Evolutionary conservation across 2,888 invertebrate species (phyloP).

Genomic region (Sinohyriopsis cumingii): DNA sequence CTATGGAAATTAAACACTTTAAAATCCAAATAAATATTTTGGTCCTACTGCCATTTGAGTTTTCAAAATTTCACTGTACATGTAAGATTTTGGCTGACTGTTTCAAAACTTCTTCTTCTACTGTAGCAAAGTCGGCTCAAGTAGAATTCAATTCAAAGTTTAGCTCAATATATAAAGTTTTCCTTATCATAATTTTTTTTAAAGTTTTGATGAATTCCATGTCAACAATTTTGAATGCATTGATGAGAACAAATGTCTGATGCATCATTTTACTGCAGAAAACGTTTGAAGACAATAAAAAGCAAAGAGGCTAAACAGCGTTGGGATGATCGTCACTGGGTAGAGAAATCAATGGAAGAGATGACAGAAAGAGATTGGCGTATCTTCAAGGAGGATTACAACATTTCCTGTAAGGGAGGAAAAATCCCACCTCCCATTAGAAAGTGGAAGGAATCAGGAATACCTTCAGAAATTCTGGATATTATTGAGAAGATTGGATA

Average conservation of each 20-base stretch:
- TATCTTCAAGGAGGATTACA: slow-evolving; percentile 99
- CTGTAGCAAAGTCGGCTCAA: too few relatives aligned
- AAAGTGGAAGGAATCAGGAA: slow-evolving; percentile 91
- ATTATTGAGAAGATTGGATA: slow-evolving; percentile 96
- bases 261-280: slow-evolving; percentile 46
- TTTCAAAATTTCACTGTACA: too few relatives aligned
- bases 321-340: slow-evolving; percentile 99
- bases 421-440: slow-evolving; percentile 96
- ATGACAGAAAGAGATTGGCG: slow-evolving; percentile 99
- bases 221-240: too few relatives aligned
- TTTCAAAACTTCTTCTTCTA: too few relatives aligned
- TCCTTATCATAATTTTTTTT: slow-evolving; percentile 3
- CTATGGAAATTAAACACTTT: too few relatives aligned
- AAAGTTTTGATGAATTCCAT: too few relatives aligned
- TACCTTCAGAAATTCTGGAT: slow-evolving; percentile 91
- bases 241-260: too few relatives aligned
- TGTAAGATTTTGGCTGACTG: too few relatives aligned
- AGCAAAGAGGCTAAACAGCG: slow-evolving; percentile 97
- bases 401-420: slow-evolving; percentile 98
- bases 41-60: too few relatives aligned
- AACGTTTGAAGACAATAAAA: slow-evolving; percentile 90
- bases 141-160: too few relatives aligned
- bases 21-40: too few relatives aligned
- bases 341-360: slow-evolving; percentile 91
- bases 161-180: neutral